Evolutionary conservation across 2,113 vertebrate species (phyloP), one percentile per base, ranked within the genome.

Genomic region (Capreolus pygargus): DNA sequence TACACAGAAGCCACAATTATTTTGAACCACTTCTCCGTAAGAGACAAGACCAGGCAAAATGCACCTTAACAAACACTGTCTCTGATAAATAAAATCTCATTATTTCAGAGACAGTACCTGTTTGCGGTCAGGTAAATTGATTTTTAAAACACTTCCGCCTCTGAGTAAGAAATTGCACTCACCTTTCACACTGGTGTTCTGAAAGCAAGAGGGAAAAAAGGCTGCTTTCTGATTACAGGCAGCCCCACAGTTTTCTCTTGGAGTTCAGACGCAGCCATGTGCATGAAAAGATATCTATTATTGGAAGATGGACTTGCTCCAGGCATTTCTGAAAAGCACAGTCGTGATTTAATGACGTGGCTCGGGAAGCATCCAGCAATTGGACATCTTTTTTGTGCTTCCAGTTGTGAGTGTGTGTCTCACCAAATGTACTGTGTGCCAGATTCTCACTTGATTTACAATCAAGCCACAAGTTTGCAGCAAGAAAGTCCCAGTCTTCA

Each of bases 301-400:
- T 28, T 64, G 87, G 74, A 83, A 93, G 93, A 96, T 85, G 89
- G 93, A 84, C 16, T 19, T 4, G 13, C 55, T 94, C 96, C 93
- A 94, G 81, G 76, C 91, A 86, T 30, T 93, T 97, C 95, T 70
- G 45, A 55, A 93, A 96, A 96, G 43, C 47, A 28, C 2, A 10
- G 64, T 13, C 74, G 91, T 95, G 89, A 89, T 96, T 96, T 94
- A 87, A 97, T 94, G 94, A 61, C 36, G 17, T 28, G 30, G 94
- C 85, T 95, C 84, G 61, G 57, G 88, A 67, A 27, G 94, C 87
- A 58, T 36, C 12, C 54, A 83, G 67, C 67, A 82, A 52, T 8
- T 58, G 89, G 81, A 54, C 57, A 33, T 45, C 43, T n/a, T 74
- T 85, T 86, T 8, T 92, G 88, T 43, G 89, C 94, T 74, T 55